Evolutionary conservation across 2,113 vertebrate species (phyloP).

Genomic region (Loxodonta africana): DNA sequence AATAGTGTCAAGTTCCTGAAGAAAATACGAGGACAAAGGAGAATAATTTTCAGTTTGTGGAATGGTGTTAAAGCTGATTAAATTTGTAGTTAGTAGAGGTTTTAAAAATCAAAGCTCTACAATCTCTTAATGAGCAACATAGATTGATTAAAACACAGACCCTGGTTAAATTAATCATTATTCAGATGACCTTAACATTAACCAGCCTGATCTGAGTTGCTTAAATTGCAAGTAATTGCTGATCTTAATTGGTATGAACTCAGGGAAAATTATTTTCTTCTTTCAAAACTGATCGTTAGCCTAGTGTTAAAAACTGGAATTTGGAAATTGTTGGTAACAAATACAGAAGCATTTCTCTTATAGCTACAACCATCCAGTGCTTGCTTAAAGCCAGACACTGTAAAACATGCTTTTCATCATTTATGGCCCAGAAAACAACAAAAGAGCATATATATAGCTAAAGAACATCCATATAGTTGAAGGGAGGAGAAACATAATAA

Average conservation of each 20-base stretch:
- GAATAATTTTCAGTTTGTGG: not conserved
- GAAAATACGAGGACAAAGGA: not conserved
- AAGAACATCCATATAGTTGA: not conserved
- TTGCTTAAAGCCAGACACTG: not conserved
- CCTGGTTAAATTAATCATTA: conserved; percentile 7
- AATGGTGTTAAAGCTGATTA: not conserved
- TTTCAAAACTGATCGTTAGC: not conserved
- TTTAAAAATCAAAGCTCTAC: not conserved
- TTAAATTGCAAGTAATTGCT: conserved; percentile 47
- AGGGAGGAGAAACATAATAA: not conserved
- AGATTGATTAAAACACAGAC: not conserved
- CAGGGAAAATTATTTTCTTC: not conserved
- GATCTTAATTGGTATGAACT: not conserved
- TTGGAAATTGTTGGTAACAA: not conserved
- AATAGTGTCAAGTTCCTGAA: not conserved
- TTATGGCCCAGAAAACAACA: not conserved
- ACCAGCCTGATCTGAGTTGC: not conserved
- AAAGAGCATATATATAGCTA: not conserved
- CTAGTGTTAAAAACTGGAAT: not conserved
- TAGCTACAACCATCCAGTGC: fast-evolving
- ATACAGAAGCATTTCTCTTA: not conserved
- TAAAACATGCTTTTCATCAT: not conserved
- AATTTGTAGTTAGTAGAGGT: not conserved
- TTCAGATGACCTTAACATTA: conserved; percentile 51
- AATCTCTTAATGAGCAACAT: conserved; percentile 23